Percentiles rank a stretch among this genome's conserved stretches.
phyloP scores from a whole-genome alignment of 2,797 vertebrate species.

The Peromyscus attwateri region DNA sequence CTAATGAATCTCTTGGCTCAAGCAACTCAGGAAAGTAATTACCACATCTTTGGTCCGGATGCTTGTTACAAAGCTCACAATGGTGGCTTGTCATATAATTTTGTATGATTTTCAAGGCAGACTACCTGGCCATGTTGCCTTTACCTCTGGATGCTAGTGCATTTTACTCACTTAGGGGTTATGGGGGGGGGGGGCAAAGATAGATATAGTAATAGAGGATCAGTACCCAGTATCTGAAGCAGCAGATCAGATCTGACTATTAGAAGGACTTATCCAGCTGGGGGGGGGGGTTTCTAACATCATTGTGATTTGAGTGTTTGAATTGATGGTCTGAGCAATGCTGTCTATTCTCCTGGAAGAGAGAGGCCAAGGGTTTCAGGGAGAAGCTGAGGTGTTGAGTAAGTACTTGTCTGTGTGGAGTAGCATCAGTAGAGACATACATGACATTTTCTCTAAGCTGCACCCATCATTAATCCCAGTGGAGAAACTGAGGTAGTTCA shows the following conservation, averaged over 20 bases:
- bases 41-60: background rate
- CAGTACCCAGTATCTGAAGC: background rate
- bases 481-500: slow-evolving; percentile 6
- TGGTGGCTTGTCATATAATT: background rate
- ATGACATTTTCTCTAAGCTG: background rate
- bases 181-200: background rate
- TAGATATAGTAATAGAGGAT: background rate
- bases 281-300: background rate
- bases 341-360: background rate
- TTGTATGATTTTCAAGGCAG: background rate
- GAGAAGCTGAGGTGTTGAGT: background rate
- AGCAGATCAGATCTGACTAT: background rate
- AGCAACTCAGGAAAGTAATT: background rate
- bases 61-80: background rate
- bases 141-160: background rate
- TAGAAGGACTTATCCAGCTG: background rate
- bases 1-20: slow-evolving; percentile 56
- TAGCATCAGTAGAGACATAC: background rate
- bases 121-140: background rate
- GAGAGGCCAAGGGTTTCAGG: background rate
- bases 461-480: background rate
- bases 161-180: background rate
- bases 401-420: background rate
- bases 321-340: background rate
- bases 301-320: background rate